Conservation (phyloP, 2,888 invertebrate species). For the Neocrepidodera transversa region DNA sequence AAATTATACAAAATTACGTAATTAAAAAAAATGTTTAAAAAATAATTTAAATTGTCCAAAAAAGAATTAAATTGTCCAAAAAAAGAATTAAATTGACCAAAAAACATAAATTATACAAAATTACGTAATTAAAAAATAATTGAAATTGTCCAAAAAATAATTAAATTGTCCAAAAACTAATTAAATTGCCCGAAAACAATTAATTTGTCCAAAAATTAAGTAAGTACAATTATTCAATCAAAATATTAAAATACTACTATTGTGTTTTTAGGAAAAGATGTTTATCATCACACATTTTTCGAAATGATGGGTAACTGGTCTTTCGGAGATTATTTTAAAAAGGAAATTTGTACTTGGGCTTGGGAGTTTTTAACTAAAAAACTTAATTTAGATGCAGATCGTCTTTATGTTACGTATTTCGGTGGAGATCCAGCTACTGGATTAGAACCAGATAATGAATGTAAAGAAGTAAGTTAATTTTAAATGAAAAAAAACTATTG, state of each 20-base stretch:
- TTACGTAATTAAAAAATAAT: too few species aligned
- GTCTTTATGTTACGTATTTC: conserved; percentile 98
- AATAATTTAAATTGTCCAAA: too few species aligned
- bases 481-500: not conserved
- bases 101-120: too few species aligned
- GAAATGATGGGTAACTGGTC: conserved; percentile 99
- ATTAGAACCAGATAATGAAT: conserved; percentile 91
- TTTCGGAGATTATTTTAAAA: conserved; percentile 99
- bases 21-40: too few species aligned
- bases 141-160: too few species aligned
- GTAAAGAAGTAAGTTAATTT: conserved; percentile 65
- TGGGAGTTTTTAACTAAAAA: conserved; percentile 93
- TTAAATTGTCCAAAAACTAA: too few species aligned
- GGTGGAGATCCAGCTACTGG: conserved; percentile 87
- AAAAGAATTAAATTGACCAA: too few species aligned
- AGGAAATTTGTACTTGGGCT: conserved; percentile 96
- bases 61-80: too few species aligned
- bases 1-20: too few species aligned
- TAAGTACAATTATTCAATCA: too few species aligned
- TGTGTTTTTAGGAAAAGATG: conserved; percentile 82
- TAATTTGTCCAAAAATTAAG: too few species aligned
- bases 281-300: conserved; percentile 99
- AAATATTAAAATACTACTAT: not conserved
- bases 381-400: conserved; percentile 79
- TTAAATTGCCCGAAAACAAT: too few species aligned